Percentiles rank a stretch among this genome's conserved stretches.
Evolutionary conservation across 2,113 vertebrate species (phyloP).

Genomic region (Setophaga coronata): DNA sequence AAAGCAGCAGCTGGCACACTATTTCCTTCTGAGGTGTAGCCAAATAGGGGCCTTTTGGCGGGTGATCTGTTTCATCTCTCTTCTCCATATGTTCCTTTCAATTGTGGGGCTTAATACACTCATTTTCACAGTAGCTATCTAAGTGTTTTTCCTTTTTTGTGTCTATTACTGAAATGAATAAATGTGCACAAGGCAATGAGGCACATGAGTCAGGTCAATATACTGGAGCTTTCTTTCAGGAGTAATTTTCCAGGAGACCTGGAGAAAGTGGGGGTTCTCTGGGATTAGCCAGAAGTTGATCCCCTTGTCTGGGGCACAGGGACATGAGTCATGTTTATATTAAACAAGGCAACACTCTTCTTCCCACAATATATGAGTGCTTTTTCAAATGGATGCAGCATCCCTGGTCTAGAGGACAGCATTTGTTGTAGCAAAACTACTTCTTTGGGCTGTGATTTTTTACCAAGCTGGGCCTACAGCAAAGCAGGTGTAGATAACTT

Average conservation of each 20-base stretch:
- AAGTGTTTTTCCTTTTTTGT: neutral
- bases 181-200: neutral
- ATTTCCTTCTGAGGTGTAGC: slow-evolving; percentile 53
- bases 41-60: slow-evolving; percentile 48
- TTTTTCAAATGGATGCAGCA: neutral
- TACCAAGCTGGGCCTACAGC: neutral
- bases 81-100: slow-evolving; percentile 46
- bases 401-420: neutral
- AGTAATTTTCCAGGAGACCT: neutral
- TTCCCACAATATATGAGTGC: neutral
- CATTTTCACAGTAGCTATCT: slow-evolving; percentile 47
- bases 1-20: slow-evolving; percentile 40
- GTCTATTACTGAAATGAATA: neutral
- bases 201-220: neutral
- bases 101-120: slow-evolving; percentile 8
- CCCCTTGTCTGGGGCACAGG: neutral
- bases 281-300: neutral
- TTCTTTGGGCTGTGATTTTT: neutral
- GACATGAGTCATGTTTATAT: neutral
- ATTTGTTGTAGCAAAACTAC: neutral
- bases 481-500: neutral
- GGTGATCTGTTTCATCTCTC: slow-evolving; percentile 32
- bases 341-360: neutral
- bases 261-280: neutral
- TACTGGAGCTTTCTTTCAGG: neutral